Evolutionary conservation across 2,797 vertebrate species (phyloP).

Genomic region (Aotus griseimembra): DNA sequence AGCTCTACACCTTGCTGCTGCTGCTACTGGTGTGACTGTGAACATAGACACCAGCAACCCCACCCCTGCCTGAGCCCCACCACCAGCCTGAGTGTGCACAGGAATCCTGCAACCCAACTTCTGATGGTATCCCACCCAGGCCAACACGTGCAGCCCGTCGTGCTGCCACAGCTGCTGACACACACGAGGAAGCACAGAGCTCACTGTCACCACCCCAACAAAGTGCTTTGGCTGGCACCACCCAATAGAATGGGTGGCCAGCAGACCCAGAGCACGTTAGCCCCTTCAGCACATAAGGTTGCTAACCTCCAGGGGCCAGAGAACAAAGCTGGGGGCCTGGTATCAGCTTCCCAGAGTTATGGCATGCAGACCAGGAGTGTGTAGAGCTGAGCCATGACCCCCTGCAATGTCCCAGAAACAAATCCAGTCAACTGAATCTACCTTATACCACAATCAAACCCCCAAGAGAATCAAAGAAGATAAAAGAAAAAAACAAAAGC

Average conservation of each 20-base stretch:
- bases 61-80: neutral
- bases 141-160: fast-evolving
- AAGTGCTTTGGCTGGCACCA: neutral
- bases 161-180: neutral
- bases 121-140: neutral
- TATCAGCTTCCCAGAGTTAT: neutral
- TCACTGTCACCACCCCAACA: neutral
- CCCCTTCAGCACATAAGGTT: neutral
- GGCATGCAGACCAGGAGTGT: neutral
- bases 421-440: neutral
- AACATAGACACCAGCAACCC: neutral
- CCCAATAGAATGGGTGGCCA: neutral
- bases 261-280: neutral
- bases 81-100: neutral
- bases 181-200: neutral
- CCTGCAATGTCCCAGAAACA: neutral
- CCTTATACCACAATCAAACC: neutral
- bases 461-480: neutral
- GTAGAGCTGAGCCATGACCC: neutral
- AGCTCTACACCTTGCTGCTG: neutral
- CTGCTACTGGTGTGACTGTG: neutral
- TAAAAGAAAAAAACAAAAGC: neutral
- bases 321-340: neutral
- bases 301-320: neutral
- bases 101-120: neutral